A percentile compares a stretch with the other conserved stretches of the same genome.
Conservation (phyloP, 2,888 invertebrate genomes). For the Agriopis marginaria region DNA sequence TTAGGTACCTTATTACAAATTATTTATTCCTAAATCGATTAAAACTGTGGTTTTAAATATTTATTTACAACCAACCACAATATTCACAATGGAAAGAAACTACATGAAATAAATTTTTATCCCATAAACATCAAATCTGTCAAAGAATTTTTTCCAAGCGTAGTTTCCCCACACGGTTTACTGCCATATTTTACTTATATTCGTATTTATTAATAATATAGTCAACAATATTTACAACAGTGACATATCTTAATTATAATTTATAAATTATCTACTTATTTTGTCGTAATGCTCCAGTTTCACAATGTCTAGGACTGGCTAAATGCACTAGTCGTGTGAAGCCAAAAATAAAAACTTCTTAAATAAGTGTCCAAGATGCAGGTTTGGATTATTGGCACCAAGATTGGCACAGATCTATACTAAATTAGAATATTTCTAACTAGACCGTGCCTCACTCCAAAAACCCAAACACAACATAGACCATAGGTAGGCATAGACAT, state of each 20-base stretch:
- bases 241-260: conserved; percentile 47
- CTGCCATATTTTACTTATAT: conserved; percentile 56
- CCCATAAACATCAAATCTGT: conserved; percentile 77
- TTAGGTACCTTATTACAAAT: conserved; percentile 26
- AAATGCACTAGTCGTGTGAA: background rate
- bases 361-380: no score
- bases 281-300: conserved; percentile 9
- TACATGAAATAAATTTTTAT: conserved; percentile 77
- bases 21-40: conserved; percentile 24
- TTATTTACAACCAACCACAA: conserved; percentile 62
- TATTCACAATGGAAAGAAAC: conserved; percentile 77
- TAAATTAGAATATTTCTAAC: no score
- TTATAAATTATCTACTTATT: background rate
- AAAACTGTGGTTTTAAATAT: conserved; percentile 45
- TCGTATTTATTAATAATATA: conserved; percentile 41
- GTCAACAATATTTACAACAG: conserved; percentile 74
- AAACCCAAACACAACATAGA: no score
- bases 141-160: conserved; percentile 82
- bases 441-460: no score
- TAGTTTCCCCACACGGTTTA: conserved; percentile 85
- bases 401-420: no score
- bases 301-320: conserved; percentile 9
- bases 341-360: background rate
- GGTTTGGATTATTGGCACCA: no score
- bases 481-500: no score